A percentile compares a stretch with the other conserved stretches of the same genome.
These are phyloP conservation scores for Dendrophyllia cribrosa DNA, from an alignment of 64 coral and sea anemone genomes.

Conservation along the genomic window DNA sequence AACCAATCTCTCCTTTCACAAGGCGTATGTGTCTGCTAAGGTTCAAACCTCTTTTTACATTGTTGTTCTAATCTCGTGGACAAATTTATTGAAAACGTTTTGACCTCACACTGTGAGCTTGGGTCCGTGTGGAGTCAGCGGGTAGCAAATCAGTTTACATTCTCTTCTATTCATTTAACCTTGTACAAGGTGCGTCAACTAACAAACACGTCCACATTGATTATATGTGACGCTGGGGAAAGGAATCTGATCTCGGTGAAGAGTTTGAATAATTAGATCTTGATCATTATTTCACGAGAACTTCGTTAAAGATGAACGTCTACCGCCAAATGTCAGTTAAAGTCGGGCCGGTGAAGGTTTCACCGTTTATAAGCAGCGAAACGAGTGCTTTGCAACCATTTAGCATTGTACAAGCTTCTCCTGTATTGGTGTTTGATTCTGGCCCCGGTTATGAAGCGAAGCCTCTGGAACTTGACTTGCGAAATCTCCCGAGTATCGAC, in stretches of 20 bases:
- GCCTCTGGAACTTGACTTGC: conserved; percentile 37
- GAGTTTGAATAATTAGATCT: background rate
- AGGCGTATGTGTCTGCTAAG: background rate
- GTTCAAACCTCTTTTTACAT: background rate
- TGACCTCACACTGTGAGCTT: conserved; percentile 5
- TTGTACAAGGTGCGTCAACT: background rate
- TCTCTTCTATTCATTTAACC: conserved; percentile 7
- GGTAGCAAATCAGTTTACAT: conserved; percentile 1
- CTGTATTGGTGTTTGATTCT: conserved; percentile 44
- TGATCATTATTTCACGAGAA: background rate
- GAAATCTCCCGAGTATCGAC: conserved; percentile 33
- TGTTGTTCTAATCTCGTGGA: no score
- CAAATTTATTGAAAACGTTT: background rate
- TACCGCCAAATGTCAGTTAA: background rate
- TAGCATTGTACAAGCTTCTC: conserved; percentile 19
- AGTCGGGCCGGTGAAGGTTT: background rate
- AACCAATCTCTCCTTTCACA: background rate
- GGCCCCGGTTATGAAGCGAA: conserved; percentile 54
- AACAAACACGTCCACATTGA: background rate
- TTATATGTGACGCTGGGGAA: background rate
- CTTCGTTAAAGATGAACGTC: background rate
- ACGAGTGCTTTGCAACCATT: background rate
- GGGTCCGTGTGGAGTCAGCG: background rate
- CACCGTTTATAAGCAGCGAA: background rate
- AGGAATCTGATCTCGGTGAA: background rate